Evolutionary conservation across 2,888 invertebrate genomes (phyloP).

Genomic region (Netelia fuscicornis): DNA sequence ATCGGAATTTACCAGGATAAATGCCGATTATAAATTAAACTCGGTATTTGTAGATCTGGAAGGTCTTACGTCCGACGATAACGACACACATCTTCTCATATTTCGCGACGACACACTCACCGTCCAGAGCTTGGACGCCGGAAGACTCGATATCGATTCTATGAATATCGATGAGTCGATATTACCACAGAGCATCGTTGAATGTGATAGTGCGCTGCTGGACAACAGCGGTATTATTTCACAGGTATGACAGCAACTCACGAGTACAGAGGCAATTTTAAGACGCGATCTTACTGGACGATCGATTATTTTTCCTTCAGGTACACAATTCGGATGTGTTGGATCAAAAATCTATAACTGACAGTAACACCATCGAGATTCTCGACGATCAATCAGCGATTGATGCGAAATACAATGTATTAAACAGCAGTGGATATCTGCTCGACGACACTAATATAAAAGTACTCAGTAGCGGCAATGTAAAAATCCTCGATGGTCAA

Average conservation of each 20-base stretch:
- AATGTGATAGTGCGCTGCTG: slow-evolving; percentile 77
- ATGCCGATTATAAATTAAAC: slow-evolving; percentile 20
- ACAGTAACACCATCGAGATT: slow-evolving; percentile 76
- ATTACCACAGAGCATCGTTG: slow-evolving; percentile 77
- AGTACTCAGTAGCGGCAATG: slow-evolving; percentile 75
- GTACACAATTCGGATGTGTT: slow-evolving; percentile 80
- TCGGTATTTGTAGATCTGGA: slow-evolving; percentile 77
- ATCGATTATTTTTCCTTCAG: slow-evolving; percentile 65
- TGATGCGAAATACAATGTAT: slow-evolving; percentile 77
- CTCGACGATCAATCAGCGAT: slow-evolving; percentile 77
- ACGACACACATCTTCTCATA: slow-evolving; percentile 80
- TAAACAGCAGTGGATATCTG: slow-evolving; percentile 76
- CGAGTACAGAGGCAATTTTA: not conserved
- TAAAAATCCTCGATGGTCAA: slow-evolving; percentile 78
- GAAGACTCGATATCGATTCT: slow-evolving; percentile 79
- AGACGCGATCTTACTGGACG: too few species aligned
- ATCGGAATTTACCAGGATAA: slow-evolving; percentile 1
- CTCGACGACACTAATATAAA: slow-evolving; percentile 78
- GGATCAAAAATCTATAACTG: slow-evolving; percentile 77
- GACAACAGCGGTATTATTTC: slow-evolving; percentile 79
- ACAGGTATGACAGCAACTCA: slow-evolving; percentile 73
- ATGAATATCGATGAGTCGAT: slow-evolving; percentile 81
- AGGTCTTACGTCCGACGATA: slow-evolving; percentile 78
- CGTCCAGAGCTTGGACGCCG: slow-evolving; percentile 78
- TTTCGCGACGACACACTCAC: slow-evolving; percentile 81